These are phyloP conservation scores for Cyanocitta stelleri DNA, from an alignment of 2,113 vertebrate species.

Conservation along the genomic window DNA sequence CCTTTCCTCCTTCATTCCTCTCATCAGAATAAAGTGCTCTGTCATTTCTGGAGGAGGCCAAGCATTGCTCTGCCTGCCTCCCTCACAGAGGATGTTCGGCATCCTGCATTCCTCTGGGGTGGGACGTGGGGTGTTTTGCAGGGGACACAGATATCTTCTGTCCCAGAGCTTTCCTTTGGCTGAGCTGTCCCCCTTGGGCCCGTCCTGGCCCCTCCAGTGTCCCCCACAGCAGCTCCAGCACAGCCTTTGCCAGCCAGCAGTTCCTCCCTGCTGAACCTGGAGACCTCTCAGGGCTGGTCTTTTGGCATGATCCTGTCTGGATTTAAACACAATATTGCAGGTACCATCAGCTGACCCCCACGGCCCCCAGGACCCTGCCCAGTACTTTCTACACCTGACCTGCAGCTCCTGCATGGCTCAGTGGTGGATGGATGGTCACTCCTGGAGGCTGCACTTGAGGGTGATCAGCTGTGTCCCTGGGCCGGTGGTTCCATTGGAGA, in stretches of 20 bases:
- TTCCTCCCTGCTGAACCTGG: not conserved
- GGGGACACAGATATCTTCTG: not conserved
- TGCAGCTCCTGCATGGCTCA: not conserved
- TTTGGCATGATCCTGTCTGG: not conserved
- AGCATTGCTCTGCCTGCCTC: not conserved
- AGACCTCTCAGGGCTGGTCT: not conserved
- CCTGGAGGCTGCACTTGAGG: not conserved
- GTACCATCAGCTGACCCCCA: rapidly evolving
- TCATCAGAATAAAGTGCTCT: not conserved
- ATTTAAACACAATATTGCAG: not conserved
- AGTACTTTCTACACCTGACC: not conserved
- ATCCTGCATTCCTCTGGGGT: not conserved
- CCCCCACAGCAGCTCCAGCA: not conserved
- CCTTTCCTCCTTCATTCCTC: not conserved
- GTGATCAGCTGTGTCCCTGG: rapidly evolving
- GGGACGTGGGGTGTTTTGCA: not conserved
- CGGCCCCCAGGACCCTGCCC: not conserved
- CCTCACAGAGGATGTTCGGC: not conserved
- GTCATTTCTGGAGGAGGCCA: not conserved
- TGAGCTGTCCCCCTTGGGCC: not conserved
- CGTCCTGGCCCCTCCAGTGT: not conserved
- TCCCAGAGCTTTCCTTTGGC: not conserved
- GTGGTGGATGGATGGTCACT: rapidly evolving
- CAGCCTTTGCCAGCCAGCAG: not conserved
- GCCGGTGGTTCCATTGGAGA: rapidly evolving